A percentile compares a stretch with the other conserved stretches of the same genome.
Conservation (phyloP, 1,140 invertebrate genomes). For the Aphis gossypii region DNA sequence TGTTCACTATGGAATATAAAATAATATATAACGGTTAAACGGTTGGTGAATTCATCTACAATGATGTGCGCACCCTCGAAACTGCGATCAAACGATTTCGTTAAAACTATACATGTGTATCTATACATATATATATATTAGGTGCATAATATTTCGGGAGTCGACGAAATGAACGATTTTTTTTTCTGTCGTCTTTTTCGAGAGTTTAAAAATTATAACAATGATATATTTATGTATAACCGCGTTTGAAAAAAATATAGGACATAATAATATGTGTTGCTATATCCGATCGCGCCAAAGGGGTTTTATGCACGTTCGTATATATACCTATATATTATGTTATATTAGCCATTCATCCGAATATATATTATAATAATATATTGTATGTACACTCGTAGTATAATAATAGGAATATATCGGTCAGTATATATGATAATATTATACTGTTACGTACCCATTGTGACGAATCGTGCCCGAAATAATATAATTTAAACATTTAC, state of each 20-base stretch:
- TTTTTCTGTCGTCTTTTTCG: background rate
- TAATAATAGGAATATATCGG: background rate
- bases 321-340: background rate
- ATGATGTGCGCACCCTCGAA: background rate
- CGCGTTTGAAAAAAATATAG: background rate
- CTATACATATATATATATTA: background rate
- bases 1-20: background rate
- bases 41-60: background rate
- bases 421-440: background rate
- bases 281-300: background rate
- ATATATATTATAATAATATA: background rate
- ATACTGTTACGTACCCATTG: background rate
- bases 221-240: background rate
- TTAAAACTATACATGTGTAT: background rate
- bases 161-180: background rate
- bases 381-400: no score
- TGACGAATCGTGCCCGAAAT: background rate
- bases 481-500: conserved; percentile 17
- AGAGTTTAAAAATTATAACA: background rate
- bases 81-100: background rate
- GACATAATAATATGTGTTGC: background rate
- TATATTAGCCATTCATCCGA: background rate
- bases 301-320: background rate
- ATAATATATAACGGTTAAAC: conserved; percentile 31
- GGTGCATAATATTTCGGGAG: background rate